Conservation (phyloP, 2,797 vertebrate genomes). For the Apodemus agrarius region DNA sequence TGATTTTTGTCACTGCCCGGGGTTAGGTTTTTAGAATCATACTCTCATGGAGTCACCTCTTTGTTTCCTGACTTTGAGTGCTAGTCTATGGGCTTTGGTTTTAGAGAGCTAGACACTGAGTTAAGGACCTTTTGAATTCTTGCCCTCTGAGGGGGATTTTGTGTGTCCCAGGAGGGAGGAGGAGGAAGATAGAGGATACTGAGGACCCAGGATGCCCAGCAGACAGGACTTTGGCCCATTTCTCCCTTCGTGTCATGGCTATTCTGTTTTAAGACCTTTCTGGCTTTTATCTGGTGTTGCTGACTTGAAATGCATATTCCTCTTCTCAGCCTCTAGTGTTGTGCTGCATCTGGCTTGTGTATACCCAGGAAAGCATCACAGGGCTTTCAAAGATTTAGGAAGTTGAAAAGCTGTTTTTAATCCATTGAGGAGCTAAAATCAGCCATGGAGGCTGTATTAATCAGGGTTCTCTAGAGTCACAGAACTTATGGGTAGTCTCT, state of each 20-base stretch:
- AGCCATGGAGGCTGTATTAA: background rate
- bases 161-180: background rate
- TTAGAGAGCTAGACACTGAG: background rate
- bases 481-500: no score
- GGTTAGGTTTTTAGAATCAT: background rate
- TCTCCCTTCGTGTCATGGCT: background rate
- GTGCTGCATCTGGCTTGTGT: background rate
- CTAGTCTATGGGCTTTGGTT: background rate
- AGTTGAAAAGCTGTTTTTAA: conserved; percentile 52
- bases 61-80: background rate
- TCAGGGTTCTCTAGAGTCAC: no score
- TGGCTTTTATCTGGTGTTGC: background rate
- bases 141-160: background rate
- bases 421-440: background rate
- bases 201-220: background rate
- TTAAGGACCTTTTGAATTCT: background rate
- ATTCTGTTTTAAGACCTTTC: background rate
- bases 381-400: conserved; percentile 28
- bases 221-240: background rate
- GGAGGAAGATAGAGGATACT: background rate
- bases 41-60: background rate
- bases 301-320: background rate
- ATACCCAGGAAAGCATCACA: background rate
- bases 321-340: background rate
- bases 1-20: background rate